phyloP scores from a whole-genome alignment of 2,797 vertebrate species.

The Pseudopleuronectes americanus region DNA sequence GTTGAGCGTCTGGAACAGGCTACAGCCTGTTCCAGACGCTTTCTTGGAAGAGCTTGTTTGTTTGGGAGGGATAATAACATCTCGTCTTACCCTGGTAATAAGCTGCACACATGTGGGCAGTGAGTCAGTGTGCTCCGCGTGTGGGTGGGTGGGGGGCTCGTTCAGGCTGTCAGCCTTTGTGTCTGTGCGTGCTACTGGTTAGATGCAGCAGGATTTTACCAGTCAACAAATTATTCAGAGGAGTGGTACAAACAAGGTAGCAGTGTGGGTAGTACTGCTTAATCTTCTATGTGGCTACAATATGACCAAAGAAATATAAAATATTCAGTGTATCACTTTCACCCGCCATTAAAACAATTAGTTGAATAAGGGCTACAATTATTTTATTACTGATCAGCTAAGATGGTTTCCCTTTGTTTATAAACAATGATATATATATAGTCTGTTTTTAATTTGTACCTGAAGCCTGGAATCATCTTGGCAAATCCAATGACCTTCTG shows the following conservation, averaged over 20 bases:
- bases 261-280: not conserved
- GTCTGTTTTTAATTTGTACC: constrained; percentile 73
- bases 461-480: constrained; percentile 99
- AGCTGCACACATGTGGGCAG: constrained; percentile 23
- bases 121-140: constrained; percentile 7
- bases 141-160: not conserved
- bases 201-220: constrained; percentile 13
- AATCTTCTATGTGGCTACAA: not conserved
- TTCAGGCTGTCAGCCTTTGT: constrained; percentile 7
- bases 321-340: not conserved
- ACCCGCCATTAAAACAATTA: not conserved
- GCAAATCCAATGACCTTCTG: constrained; percentile 98
- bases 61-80: constrained; percentile 48
- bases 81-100: constrained; percentile 29
- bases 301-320: constrained; percentile 9
- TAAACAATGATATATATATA: too few species aligned
- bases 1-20: constrained; percentile 50
- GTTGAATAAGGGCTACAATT: not conserved
- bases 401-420: too few species aligned
- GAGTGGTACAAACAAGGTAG: not conserved
- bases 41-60: constrained; percentile 71
- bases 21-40: constrained; percentile 38
- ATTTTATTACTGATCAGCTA: too few species aligned
- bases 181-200: constrained; percentile 7
- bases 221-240: constrained; percentile 21